Base-by-base conservation (phyloP, 1,140 invertebrate species). In the Oncopodura yosiiana region DNA sequence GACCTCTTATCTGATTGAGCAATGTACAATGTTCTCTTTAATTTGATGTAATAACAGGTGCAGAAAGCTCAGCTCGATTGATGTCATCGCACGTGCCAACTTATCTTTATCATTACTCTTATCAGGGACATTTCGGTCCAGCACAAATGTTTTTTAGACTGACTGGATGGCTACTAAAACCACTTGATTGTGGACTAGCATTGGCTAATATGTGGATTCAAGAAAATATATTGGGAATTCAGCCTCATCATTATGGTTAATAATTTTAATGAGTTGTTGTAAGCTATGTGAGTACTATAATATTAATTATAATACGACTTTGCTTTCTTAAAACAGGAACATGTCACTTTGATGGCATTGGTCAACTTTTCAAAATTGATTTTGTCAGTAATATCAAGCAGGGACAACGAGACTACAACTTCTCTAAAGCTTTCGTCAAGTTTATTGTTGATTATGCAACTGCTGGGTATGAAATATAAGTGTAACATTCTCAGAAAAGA, bases 41-140 rank as follows among this genome's bases (percentile, higher is more conserved):
- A n/a, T n/a, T n/a, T n/a, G n/a, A n/a, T n/a, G n/a, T n/a, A n/a
- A n/a, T n/a, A n/a, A n/a, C n/a, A n/a, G n/a, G n/a, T n/a, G n/a
- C n/a, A n/a, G n/a, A n/a, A n/a, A n/a, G n/a, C n/a, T n/a, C 53
- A 1, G 27, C 44, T 1, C 18, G 18, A 37, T 14, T 36, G 19
- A 29, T 46, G 27, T 36, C 58, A 24, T 56, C 44, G 37, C 16
- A 52, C 21, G 14, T 29, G 11, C 53, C 53, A 16, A 24, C 32
- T 2, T 60, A 56, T 23, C 49, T 56, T 18, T 60, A 60, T 19
- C 32, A 52, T 12, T 56, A 60, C 23, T 50, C 49, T 21, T 48
- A 60, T 26, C 48, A 38, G 4, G 58, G 58, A 14, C 24, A 48
- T 29, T 60, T 60, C 39, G 58, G 58, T 30, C 38, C 49, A 8